These are phyloP conservation scores for Arizona elegans DNA, from an alignment of 2,113 vertebrate species.

Conservation along the genomic window DNA sequence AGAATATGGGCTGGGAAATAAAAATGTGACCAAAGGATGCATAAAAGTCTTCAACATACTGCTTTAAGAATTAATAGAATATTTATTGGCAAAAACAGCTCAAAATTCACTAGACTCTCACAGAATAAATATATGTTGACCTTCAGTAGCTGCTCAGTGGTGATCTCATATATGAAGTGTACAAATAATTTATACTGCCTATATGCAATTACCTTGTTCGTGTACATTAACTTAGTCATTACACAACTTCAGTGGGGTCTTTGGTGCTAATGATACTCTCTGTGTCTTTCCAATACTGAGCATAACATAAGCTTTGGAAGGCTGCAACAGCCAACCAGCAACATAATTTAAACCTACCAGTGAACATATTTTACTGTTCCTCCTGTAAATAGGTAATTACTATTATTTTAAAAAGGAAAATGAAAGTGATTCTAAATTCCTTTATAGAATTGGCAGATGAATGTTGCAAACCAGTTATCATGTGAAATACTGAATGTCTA, in stretches of 20 bases:
- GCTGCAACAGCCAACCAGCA: background rate
- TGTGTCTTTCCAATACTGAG: background rate
- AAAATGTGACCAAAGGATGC: background rate
- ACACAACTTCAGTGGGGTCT: background rate
- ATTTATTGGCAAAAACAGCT: background rate
- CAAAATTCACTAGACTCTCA: background rate
- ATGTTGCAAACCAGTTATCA: background rate
- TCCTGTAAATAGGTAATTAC: background rate
- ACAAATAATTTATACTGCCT: background rate
- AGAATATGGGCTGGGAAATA: background rate
- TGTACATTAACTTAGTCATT: background rate
- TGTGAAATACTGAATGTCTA: background rate
- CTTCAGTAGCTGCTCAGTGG: background rate
- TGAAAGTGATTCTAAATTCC: background rate
- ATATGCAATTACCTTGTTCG: background rate
- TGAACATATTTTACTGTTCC: background rate
- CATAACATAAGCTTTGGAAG: background rate
- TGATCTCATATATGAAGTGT: background rate
- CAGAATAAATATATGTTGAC: background rate
- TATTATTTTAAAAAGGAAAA: background rate
- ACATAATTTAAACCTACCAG: background rate
- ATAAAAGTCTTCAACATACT: background rate
- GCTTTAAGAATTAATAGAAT: background rate
- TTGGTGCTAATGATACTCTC: background rate
- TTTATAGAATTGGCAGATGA: background rate